Evolutionary conservation across 2,888 invertebrate genomes (phyloP).

Genomic region (Carpatolechia fugitivella): DNA sequence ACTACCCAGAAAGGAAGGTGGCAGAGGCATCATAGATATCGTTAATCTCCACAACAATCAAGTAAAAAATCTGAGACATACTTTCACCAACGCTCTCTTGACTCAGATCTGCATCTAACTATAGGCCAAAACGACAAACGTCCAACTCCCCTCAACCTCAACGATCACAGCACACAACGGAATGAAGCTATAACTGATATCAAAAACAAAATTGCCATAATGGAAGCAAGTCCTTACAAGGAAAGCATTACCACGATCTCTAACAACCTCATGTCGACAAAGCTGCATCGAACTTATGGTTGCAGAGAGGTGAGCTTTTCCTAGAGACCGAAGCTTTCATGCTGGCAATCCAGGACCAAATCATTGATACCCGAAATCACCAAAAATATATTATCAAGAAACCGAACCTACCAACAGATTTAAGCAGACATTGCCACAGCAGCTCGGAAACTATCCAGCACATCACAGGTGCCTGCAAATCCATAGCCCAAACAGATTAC

Average conservation of each 20-base stretch:
- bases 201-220: background rate
- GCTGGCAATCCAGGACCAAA: no score
- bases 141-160: no score
- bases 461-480: background rate
- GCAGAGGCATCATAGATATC: conserved; percentile 18
- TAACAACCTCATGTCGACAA: no score
- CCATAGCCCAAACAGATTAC: no score
- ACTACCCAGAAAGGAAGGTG: conserved; percentile 8
- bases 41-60: conserved; percentile 13
- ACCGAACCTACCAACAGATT: no score
- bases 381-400: no score
- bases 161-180: background rate
- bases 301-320: no score
- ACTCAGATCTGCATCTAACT: background rate
- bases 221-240: background rate
- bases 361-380: no score
- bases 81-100: background rate
- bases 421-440: no score
- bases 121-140: background rate
- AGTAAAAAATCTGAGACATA: background rate
- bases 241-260: background rate
- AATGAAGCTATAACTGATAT: background rate
- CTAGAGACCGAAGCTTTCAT: no score
- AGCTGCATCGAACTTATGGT: no score
- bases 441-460: no score